A percentile compares a stretch with the other conserved stretches of the same genome.
phyloP scores from a whole-genome alignment of 2,888 invertebrate species.

The Allacma fusca region DNA sequence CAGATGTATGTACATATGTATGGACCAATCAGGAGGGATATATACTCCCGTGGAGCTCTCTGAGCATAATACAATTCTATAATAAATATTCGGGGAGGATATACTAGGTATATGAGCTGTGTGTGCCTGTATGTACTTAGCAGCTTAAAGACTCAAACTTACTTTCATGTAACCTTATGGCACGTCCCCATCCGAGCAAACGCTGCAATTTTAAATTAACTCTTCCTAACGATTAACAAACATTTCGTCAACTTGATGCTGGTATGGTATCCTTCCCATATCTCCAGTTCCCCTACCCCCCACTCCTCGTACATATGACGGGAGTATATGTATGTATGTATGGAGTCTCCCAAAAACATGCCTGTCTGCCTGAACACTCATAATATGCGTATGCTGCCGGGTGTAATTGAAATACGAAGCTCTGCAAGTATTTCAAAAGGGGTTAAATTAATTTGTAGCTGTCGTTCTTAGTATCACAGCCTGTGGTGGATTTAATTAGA shows the following conservation, averaged over 20 bases:
- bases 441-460: constrained; percentile 12
- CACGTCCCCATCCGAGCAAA: constrained; percentile 13
- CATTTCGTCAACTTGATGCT: constrained; percentile 13
- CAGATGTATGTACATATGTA: background rate
- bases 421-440: constrained; percentile 16
- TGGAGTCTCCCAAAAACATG: too few relatives aligned
- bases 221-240: constrained; percentile 41
- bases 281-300: background rate
- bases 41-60: too few relatives aligned
- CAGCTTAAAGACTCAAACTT: too few relatives aligned
- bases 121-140: background rate
- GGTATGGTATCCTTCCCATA: background rate
- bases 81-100: background rate
- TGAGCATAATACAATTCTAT: too few relatives aligned
- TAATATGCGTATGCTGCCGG: background rate
- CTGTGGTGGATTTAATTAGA: constrained; percentile 9
- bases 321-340: too few relatives aligned
- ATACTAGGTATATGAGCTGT: background rate
- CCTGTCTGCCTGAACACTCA: too few relatives aligned
- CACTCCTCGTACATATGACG: background rate
- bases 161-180: too few relatives aligned
- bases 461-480: constrained; percentile 12
- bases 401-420: constrained; percentile 12
- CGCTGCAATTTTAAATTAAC: constrained; percentile 36
- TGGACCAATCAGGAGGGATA: background rate